Evolutionary conservation across 2,888 invertebrate species (phyloP).

Genomic region (Tuta absoluta): DNA sequence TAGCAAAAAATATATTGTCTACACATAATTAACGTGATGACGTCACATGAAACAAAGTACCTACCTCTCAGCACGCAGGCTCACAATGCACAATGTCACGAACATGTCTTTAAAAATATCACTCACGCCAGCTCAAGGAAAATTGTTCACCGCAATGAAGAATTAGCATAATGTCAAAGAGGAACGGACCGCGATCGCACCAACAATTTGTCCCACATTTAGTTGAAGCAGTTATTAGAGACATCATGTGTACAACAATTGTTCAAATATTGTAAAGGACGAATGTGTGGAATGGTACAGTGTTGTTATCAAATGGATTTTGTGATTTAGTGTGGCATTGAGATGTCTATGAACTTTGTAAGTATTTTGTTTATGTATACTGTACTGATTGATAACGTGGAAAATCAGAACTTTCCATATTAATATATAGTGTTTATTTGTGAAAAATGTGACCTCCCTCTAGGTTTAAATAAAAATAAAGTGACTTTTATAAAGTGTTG

Average conservation of each 20-base stretch:
- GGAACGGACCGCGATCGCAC: conserved; percentile 47
- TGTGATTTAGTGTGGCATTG: not conserved
- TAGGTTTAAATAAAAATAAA: too few species aligned
- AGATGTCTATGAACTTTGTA: conserved; percentile 10
- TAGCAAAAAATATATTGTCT: not conserved
- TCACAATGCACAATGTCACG: conserved; percentile 13
- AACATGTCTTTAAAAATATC: conserved; percentile 19
- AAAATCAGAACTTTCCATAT: too few species aligned
- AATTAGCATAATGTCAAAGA: conserved; percentile 58
- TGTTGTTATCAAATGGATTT: conserved; percentile 13
- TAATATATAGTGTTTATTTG: too few species aligned
- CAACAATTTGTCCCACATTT: conserved; percentile 33
- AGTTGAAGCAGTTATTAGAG: conserved; percentile 3
- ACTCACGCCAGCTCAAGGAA: conserved; percentile 26
- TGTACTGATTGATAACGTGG: too few species aligned
- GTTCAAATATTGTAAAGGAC: not conserved
- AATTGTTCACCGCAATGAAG: conserved; percentile 45
- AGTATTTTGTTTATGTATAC: not conserved
- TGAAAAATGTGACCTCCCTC: too few species aligned
- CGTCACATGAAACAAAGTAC: conserved; percentile 11
- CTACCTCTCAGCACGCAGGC: not conserved
- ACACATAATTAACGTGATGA: not conserved
- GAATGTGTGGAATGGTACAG: not conserved
- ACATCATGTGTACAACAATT: not conserved
- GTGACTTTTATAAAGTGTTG: too few species aligned